These are phyloP conservation scores for Emmelina monodactyla DNA, from an alignment of 2,888 invertebrate species.

Conservation along the genomic window DNA sequence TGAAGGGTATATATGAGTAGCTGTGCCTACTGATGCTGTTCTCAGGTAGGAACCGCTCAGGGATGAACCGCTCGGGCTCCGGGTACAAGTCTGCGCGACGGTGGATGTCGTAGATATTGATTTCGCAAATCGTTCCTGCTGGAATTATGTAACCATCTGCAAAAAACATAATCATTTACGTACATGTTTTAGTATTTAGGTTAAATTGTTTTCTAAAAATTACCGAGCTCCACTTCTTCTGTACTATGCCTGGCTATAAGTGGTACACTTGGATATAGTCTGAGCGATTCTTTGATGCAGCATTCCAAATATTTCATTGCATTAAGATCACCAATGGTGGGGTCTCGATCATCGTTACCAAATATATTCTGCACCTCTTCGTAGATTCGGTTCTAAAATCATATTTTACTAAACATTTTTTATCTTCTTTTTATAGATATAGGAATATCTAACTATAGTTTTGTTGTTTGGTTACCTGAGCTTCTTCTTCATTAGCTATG, in stretches of 20 bases:
- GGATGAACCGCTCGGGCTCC: slow-evolving; percentile 72
- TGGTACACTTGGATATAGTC: slow-evolving; percentile 72
- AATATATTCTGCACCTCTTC: slow-evolving; percentile 26
- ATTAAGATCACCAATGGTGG: slow-evolving; percentile 62
- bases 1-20: slow-evolving; percentile 71
- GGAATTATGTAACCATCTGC: slow-evolving; percentile 56
- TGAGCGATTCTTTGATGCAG: slow-evolving; percentile 71
- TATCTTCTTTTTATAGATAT: background rate
- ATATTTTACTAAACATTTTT: background rate
- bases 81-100: slow-evolving; percentile 68
- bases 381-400: background rate
- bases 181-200: too few species aligned
- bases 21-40: slow-evolving; percentile 59
- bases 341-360: slow-evolving; percentile 65
- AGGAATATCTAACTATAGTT: background rate
- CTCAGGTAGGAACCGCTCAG: slow-evolving; percentile 73
- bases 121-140: slow-evolving; percentile 37
- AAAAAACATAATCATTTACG: background rate
- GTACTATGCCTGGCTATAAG: slow-evolving; percentile 63
- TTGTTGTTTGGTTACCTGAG: slow-evolving; percentile 19
- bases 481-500: slow-evolving; percentile 31
- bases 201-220: too few species aligned
- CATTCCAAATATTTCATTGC: slow-evolving; percentile 71
- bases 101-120: slow-evolving; percentile 69
- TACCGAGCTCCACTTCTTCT: slow-evolving; percentile 64